Evolutionary conservation across 2,113 vertebrate species (phyloP).

Genomic region (Balaeniceps rex): DNA sequence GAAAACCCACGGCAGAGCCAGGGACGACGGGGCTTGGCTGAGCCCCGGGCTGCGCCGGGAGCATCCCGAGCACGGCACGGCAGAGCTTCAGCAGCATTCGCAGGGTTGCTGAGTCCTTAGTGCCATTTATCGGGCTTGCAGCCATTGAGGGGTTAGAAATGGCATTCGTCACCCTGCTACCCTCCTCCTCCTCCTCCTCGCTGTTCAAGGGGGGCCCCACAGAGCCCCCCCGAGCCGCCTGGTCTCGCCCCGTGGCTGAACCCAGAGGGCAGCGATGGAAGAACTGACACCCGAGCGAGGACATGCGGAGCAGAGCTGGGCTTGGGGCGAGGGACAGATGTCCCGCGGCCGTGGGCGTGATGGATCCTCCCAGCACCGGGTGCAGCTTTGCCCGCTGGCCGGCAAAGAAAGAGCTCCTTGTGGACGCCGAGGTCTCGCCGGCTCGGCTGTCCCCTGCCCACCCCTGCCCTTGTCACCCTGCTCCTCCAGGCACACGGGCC

Average conservation of each 20-base stretch:
- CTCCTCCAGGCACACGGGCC: neutral
- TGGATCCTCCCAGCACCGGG: neutral
- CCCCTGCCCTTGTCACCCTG: neutral
- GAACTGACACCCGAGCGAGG: neutral
- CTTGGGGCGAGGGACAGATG: neutral
- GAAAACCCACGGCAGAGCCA: neutral
- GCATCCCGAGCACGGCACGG: fast-evolving
- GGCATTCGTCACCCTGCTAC: neutral
- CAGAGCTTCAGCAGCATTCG: neutral
- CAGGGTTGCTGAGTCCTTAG: fast-evolving
- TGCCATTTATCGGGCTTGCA: neutral
- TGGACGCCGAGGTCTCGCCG: neutral
- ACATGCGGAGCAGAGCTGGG: neutral
- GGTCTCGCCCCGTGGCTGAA: neutral
- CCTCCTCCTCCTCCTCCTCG: neutral
- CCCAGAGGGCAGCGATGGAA: neutral
- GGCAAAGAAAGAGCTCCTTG: neutral
- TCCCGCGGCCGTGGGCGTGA: neutral
- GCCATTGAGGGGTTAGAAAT: neutral
- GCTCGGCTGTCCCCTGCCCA: neutral
- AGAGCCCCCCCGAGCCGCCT: neutral
- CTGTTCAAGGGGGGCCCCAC: neutral
- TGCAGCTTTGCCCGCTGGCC: neutral
- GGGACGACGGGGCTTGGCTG: fast-evolving
- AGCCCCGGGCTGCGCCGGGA: neutral